phyloP scores from a whole-genome alignment of 1,140 invertebrate species.

The Drosophila simulans region DNA sequence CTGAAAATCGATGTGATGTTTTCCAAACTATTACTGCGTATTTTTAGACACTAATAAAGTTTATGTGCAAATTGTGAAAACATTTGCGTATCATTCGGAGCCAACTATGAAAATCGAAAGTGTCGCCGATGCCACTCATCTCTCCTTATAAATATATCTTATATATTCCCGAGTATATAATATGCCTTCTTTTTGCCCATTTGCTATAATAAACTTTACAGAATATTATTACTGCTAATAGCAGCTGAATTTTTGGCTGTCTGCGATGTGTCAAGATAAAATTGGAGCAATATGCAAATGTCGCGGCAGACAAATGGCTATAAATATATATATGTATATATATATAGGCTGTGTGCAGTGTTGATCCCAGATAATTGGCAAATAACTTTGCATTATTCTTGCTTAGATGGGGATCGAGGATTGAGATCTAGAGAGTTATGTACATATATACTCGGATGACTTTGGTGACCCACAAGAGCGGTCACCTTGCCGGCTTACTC shows the following conservation, averaged over 20 bases:
- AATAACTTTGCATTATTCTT: background rate
- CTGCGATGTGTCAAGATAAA: slow-evolving; percentile 60
- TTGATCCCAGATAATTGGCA: background rate
- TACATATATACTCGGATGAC: too few species aligned
- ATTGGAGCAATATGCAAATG: slow-evolving; percentile 76
- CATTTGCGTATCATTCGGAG: background rate
- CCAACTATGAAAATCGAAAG: slow-evolving; percentile 37
- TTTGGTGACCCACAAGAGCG: slow-evolving; percentile 49
- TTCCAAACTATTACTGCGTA: too few species aligned
- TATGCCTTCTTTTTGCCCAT: slow-evolving; percentile 2
- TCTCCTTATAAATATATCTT: background rate
- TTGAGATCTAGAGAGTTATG: too few species aligned
- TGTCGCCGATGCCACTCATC: slow-evolving; percentile 1
- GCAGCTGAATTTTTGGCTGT: slow-evolving; percentile 51
- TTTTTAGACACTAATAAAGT: too few species aligned
- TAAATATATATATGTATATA: slow-evolving; percentile 18
- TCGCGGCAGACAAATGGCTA: slow-evolving; percentile 51
- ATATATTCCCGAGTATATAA: slow-evolving; percentile 9
- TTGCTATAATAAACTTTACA: slow-evolving; percentile 63
- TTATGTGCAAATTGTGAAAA: background rate
- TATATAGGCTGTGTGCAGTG: slow-evolving; percentile 19
- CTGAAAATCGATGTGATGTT: too few species aligned
- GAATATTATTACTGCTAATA: slow-evolving; percentile 74
- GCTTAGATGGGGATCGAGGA: background rate
- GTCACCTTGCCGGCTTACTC: slow-evolving; percentile 55